phyloP scores from a whole-genome alignment of 2,797 vertebrate genomes.

The Dendrocincla fuliginosa region DNA sequence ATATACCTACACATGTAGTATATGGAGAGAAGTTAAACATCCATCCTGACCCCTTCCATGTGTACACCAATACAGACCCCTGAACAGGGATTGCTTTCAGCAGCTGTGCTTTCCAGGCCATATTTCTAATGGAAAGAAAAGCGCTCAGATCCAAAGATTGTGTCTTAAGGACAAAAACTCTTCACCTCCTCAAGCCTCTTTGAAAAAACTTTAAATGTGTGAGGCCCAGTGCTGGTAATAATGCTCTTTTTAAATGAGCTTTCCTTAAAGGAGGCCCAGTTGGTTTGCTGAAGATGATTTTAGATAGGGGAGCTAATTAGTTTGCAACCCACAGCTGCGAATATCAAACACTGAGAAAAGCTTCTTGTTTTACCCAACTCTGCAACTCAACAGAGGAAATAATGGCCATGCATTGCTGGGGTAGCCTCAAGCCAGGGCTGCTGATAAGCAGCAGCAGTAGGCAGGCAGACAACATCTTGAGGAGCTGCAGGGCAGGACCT shows the following conservation, averaged over 20 bases:
- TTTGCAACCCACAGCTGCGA: not conserved
- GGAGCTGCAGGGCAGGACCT: not conserved
- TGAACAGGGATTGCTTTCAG: not conserved
- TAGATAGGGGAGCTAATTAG: constrained; percentile 12
- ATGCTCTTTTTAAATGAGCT: not conserved
- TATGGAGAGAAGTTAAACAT: not conserved
- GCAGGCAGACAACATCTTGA: not conserved
- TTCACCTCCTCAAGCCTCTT: not conserved
- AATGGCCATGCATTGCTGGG: not conserved
- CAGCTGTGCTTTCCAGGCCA: not conserved
- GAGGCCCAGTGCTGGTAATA: not conserved
- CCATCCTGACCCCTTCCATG: not conserved
- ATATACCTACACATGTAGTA: not conserved
- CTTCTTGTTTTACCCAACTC: not conserved
- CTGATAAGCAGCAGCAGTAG: constrained; percentile 38
- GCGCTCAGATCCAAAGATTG: not conserved
- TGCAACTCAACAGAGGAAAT: constrained; percentile 3
- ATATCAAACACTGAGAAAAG: not conserved
- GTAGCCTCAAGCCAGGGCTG: constrained; percentile 19
- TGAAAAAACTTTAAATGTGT: not conserved
- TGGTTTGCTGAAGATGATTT: not conserved
- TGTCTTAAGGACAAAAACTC: not conserved
- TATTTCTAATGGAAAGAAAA: not conserved
- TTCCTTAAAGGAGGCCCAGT: not conserved
- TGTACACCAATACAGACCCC: not conserved